Evolutionary conservation across 37 sponge, comb jelly and placozoan species (phyloP).

Genomic region (Chondrilla cf. caribensis): DNA sequence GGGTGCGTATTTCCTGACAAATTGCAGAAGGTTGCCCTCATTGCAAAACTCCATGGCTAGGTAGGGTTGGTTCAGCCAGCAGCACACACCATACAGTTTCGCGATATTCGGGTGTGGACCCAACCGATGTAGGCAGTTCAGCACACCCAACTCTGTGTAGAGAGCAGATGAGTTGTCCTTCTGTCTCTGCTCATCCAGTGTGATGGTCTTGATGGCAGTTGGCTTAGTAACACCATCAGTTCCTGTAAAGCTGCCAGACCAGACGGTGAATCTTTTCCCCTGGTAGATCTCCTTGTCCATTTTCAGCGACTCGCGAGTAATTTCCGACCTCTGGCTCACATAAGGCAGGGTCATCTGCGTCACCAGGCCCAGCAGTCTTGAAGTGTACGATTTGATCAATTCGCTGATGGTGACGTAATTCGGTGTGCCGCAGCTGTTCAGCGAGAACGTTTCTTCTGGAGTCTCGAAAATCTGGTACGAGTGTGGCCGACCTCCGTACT

Average conservation of each 20-base stretch:
- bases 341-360: neutral
- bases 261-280: neutral
- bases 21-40: neutral
- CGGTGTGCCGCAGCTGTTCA: neutral
- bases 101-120: neutral
- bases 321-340: neutral
- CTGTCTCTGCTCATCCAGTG: neutral
- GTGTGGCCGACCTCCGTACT: neutral
- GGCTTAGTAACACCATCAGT: neutral
- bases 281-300: slow-evolving; percentile 21
- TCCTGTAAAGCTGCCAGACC: neutral
- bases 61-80: neutral
- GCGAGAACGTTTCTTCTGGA: neutral
- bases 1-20: neutral
- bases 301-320: neutral
- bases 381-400: neutral
- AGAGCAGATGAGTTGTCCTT: neutral
- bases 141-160: neutral
- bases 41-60: neutral
- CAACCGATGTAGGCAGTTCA: neutral
- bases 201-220: neutral
- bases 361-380: neutral
- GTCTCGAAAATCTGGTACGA: neutral
- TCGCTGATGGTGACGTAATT: slow-evolving; percentile 23
- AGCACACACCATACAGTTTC: neutral